Evolutionary conservation across 2,113 vertebrate species (phyloP).

Genomic region (Lophura nycthemera): DNA sequence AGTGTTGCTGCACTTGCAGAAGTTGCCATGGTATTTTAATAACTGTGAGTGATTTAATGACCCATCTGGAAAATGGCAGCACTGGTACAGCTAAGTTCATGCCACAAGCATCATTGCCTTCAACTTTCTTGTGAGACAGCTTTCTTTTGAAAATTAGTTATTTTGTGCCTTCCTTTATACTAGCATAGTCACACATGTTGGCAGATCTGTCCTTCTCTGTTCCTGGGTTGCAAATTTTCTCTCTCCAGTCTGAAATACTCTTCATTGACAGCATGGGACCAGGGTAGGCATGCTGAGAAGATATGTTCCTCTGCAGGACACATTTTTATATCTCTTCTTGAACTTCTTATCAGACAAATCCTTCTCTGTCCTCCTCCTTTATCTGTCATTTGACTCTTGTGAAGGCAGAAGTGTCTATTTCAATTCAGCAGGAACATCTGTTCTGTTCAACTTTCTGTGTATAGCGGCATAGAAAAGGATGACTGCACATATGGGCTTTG

Average conservation of each 20-base stretch:
- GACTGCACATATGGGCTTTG: background rate
- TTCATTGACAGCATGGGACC: background rate
- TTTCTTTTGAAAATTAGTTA: background rate
- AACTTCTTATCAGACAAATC: background rate
- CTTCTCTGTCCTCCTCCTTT: background rate
- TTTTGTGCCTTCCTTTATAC: background rate
- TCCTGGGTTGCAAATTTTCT: background rate
- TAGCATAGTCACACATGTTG: background rate
- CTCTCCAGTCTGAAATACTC: background rate
- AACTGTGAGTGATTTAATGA: background rate
- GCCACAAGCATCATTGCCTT: background rate
- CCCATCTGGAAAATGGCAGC: background rate
- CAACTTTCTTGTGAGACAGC: background rate
- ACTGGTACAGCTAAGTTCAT: background rate
- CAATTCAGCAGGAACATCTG: background rate
- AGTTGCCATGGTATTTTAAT: slow-evolving; percentile 54
- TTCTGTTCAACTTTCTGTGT: background rate
- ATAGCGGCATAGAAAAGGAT: background rate
- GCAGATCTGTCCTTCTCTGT: background rate
- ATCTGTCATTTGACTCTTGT: background rate
- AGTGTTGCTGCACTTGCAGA: slow-evolving; percentile 36
- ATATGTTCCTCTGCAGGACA: background rate
- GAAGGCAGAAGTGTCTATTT: background rate
- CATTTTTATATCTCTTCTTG: background rate
- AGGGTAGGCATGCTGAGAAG: background rate